These are phyloP conservation scores for Umimayanthus chanpuru DNA, from an alignment of 92 coral and sea anemone species.

Conservation along the genomic window DNA sequence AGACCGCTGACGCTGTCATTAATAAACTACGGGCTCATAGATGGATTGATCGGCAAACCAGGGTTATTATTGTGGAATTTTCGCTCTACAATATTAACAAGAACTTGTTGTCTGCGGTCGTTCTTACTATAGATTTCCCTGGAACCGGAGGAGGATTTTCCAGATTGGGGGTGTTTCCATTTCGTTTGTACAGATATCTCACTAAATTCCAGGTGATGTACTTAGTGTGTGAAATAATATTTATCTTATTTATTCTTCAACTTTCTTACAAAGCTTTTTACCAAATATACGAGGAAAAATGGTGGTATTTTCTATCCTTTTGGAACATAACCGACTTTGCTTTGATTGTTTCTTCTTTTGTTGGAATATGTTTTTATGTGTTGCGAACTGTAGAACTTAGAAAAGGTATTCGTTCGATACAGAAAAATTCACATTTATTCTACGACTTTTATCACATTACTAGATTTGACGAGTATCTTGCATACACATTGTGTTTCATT, in stretches of 20 bases:
- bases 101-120: constrained; percentile 53
- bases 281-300: constrained; percentile 49
- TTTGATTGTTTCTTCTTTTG: constrained; percentile 44
- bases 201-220: constrained; percentile 60
- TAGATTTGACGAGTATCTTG: constrained; percentile 64
- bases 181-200: constrained; percentile 70
- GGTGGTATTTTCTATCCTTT: constrained; percentile 52
- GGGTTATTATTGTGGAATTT: constrained; percentile 67
- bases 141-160: constrained; percentile 65
- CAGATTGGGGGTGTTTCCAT: constrained; percentile 57
- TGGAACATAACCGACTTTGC: constrained; percentile 67
- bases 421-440: constrained; percentile 51
- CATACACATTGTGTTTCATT: constrained; percentile 29
- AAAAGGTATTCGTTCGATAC: constrained; percentile 58
- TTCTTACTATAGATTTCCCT: constrained; percentile 57
- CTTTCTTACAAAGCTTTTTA: constrained; percentile 47
- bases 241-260: constrained; percentile 60
- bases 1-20: constrained; percentile 39
- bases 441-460: constrained; percentile 63
- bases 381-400: too few species aligned
- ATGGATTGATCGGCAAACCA: constrained; percentile 64
- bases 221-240: constrained; percentile 69
- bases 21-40: constrained; percentile 44
- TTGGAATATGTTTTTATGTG: too few species aligned
- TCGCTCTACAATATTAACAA: constrained; percentile 68